Base-by-base conservation (phyloP, 2,113 vertebrate species). In the Gymnocephalus cernua region DNA sequence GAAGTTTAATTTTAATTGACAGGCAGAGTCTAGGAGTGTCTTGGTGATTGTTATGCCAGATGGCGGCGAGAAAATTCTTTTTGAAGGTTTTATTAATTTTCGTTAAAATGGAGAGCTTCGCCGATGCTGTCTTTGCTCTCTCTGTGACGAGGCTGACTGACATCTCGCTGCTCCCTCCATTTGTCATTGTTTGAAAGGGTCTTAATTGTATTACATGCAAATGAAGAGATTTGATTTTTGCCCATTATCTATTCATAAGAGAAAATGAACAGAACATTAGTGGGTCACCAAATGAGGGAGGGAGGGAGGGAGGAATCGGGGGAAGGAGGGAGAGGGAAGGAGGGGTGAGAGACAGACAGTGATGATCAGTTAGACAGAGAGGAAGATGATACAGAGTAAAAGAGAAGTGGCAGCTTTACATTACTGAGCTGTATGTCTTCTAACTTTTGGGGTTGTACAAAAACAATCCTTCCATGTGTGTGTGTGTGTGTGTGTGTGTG, bases 161-260 rank as follows among this genome's bases (percentile, higher is more conserved):
- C 97, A 96, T 95, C 94, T 96, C 95, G 94, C 96, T 95, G 96
- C 95, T 95, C 96, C 96, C 94, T 95, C 97, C 97, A 97, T 99
- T 97, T 96, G 97, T 98, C 97, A 97, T 97, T 95, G 96, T 98
- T 97, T 97, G 96, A 96, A 97, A 96, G 96, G 96, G 95, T 97
- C 97, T 97, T 97, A 98, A 99, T 98, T 97, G 94, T 95, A 97
- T 99, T 98, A 97, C 97, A 97, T 97, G 95, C 97, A 97, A 97
- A 99, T 98, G 97, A 98, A 98, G 97, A 97, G 97, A 98, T 97
- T 98, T 96, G 96, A 97, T 98, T 97, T 97, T 94, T 95, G 95
- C 78, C 96, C 96, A 97, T 98, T 98, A 98, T 97, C 97, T 98
- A 89, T 97, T 97, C 97, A 98, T 98, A 97, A 97, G 97, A 97